These are phyloP conservation scores for Corticium candelabrum DNA, from an alignment of 37 sponge, comb jelly and placozoan species.

Conservation along the genomic window DNA sequence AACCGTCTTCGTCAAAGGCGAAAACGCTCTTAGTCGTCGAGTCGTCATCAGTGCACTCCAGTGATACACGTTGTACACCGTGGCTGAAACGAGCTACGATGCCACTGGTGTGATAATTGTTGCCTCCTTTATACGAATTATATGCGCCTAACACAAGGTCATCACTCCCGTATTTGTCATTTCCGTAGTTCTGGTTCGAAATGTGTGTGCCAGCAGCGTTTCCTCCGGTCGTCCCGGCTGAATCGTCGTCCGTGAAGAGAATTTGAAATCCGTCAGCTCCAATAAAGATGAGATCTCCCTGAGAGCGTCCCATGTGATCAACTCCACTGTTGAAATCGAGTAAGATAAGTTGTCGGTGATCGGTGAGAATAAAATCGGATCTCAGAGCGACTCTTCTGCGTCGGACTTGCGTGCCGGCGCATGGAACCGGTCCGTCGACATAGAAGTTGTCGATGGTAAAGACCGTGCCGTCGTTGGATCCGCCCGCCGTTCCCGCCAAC, in stretches of 20 bases:
- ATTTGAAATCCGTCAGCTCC: not conserved
- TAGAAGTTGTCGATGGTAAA: not conserved
- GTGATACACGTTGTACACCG: not conserved
- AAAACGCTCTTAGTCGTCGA: not conserved
- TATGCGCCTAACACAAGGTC: not conserved
- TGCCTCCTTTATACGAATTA: not conserved
- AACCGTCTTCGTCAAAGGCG: not conserved
- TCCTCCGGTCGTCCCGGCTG: not conserved
- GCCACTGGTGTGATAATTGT: not conserved
- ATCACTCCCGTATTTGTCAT: not conserved
- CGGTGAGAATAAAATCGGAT: not conserved
- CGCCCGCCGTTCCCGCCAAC: slow-evolving; percentile 1
- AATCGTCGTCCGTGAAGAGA: not conserved
- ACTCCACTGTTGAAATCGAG: not conserved
- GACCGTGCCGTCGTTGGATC: not conserved
- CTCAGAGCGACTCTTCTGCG: not conserved
- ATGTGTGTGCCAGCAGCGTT: not conserved
- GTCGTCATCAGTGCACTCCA: slow-evolving; percentile 2
- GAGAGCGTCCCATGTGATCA: not conserved
- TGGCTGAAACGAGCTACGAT: not conserved
- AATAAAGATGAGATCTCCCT: not conserved
- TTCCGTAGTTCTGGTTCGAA: not conserved
- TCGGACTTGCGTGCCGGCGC: not conserved
- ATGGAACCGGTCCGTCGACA: not conserved
- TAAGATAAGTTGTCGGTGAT: not conserved